phyloP scores from a whole-genome alignment of 2,797 vertebrate genomes.

The Picus viridis region DNA sequence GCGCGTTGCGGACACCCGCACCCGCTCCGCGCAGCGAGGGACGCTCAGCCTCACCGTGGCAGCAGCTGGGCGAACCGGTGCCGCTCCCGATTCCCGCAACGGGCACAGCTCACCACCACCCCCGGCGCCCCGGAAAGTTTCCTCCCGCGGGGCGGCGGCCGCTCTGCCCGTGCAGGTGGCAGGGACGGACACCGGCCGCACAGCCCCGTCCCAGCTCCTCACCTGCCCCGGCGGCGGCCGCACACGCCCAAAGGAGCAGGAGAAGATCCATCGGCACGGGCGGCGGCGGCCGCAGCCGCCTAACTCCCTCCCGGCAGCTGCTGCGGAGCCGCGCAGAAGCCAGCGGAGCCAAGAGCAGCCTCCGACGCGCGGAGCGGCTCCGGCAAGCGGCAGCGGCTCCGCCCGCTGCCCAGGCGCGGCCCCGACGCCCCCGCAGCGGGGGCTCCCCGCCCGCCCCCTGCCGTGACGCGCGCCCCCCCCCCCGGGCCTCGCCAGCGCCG shows the following conservation, averaged over 20 bases:
- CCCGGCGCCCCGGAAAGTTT: not conserved
- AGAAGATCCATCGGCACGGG: constrained; percentile 66
- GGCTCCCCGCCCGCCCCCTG: constrained; percentile 59
- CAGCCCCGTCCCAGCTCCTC: not conserved
- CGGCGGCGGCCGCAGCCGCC: not conserved
- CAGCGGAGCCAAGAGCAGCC: not conserved
- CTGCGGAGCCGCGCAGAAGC: not conserved
- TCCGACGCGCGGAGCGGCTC: not conserved
- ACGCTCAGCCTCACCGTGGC: not conserved
- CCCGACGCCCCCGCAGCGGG: constrained; percentile 60
- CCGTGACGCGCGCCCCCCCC: not conserved
- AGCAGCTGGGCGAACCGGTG: not conserved
- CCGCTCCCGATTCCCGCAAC: not conserved
- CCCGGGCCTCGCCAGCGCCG: constrained; percentile 14
- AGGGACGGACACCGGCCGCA: rapidly evolving
- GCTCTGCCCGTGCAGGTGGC: not conserved
- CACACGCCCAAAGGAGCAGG: constrained; percentile 73
- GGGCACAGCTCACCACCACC: too few relatives aligned
- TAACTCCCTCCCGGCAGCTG: not conserved
- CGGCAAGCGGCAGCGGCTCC: not conserved
- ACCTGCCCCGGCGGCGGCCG: constrained; percentile 77
- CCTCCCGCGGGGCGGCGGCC: not conserved
- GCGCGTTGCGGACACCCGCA: not conserved
- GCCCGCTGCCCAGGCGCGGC: constrained; percentile 60
- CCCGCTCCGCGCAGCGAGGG: not conserved